These are phyloP conservation scores for Acropora tenuis DNA, from an alignment of 64 coral and sea anemone species.

Conservation along the genomic window DNA sequence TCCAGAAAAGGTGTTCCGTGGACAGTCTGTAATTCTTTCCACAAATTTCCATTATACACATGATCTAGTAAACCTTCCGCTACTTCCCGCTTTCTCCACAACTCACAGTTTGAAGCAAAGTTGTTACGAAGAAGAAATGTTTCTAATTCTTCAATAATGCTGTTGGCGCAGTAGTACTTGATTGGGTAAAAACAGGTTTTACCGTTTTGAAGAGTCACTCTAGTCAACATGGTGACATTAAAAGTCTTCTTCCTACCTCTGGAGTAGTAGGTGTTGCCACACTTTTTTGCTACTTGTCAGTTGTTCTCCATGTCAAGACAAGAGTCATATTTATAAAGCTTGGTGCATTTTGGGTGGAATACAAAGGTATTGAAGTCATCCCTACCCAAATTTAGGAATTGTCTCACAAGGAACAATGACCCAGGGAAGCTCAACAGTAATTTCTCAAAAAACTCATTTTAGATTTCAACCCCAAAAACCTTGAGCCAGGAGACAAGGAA, in stretches of 20 bases:
- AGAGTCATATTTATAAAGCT: slow-evolving; percentile 1
- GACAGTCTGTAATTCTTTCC: slow-evolving; percentile 34
- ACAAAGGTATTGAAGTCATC: slow-evolving; percentile 80
- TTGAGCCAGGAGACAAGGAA: no score
- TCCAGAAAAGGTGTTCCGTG: slow-evolving; percentile 9
- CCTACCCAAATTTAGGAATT: slow-evolving; percentile 71
- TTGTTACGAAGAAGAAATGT: no score
- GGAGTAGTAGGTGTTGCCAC: neutral
- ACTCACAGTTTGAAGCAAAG: slow-evolving; percentile 3
- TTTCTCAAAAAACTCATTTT: slow-evolving; percentile 27
- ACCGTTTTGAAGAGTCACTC: slow-evolving; percentile 23
- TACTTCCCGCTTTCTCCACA: slow-evolving; percentile 3
- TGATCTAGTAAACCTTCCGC: neutral
- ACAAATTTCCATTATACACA: slow-evolving; percentile 52
- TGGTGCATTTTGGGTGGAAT: slow-evolving; percentile 61
- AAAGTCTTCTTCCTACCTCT: slow-evolving; percentile 44
- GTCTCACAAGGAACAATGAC: slow-evolving; percentile 46
- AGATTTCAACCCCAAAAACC: slow-evolving; percentile 41
- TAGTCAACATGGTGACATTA: slow-evolving; percentile 1
- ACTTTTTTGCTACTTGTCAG: neutral
- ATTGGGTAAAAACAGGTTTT: no score
- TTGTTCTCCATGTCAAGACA: no score
- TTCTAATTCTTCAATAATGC: no score
- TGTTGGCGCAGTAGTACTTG: no score
- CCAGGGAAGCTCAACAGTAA: slow-evolving; percentile 52